phyloP scores from a whole-genome alignment of 2,888 invertebrate genomes.

The Panopea generosa region DNA sequence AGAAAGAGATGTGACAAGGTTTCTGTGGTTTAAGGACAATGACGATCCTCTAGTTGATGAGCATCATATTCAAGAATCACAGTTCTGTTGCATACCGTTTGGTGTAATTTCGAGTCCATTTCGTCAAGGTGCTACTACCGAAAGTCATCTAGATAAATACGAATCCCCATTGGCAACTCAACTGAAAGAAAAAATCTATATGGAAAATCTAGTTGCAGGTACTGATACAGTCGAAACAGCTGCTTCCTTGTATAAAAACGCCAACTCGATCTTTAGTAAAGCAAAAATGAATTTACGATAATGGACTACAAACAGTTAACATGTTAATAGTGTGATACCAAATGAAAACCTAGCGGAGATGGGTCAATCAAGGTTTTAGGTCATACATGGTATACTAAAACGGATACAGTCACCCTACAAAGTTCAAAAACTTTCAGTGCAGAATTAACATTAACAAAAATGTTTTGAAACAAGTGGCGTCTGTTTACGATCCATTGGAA shows the following conservation, averaged over 20 bases:
- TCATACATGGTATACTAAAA: constrained; percentile 15
- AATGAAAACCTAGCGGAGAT: not conserved
- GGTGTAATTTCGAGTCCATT: constrained; percentile 22
- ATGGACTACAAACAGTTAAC: constrained; percentile 26
- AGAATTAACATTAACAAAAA: not conserved
- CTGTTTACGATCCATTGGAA: constrained; percentile 5
- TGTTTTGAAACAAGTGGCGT: constrained; percentile 5
- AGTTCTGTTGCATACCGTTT: constrained; percentile 18
- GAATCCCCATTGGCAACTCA: not conserved
- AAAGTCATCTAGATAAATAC: constrained; percentile 4
- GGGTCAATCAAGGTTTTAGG: constrained; percentile 14
- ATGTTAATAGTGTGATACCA: constrained; percentile 4
- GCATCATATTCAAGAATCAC: not conserved
- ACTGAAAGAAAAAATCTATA: constrained; percentile 7
- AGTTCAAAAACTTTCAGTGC: not conserved
- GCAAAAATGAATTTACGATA: constrained; percentile 29
- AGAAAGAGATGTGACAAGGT: not conserved
- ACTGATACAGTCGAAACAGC: constrained; percentile 3
- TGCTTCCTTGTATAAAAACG: not conserved
- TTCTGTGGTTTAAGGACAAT: constrained; percentile 2
- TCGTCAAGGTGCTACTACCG: constrained; percentile 6
- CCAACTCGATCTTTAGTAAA: constrained; percentile 37
- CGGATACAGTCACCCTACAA: not conserved
- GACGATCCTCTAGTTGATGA: not conserved
- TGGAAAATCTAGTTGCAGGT: constrained; percentile 26